Base-by-base conservation (phyloP, 2,797 vertebrate species). In the Acrossocheilus fasciatus region DNA sequence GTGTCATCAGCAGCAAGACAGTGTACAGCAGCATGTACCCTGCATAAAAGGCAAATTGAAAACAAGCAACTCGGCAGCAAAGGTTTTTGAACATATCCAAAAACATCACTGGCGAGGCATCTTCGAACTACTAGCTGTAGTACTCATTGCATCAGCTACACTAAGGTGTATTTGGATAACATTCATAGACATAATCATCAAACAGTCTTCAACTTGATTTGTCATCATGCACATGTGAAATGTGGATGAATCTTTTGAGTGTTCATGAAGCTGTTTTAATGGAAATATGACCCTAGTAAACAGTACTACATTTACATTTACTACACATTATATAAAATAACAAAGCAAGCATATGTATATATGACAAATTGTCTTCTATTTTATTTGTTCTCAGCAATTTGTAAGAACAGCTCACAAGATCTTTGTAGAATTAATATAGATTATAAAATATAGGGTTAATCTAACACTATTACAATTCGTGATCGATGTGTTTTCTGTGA, bases 31-130 rank as follows among this genome's bases (percentile, higher is more conserved):
- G 84, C 78, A 84, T 57, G 30, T 45, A 87, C 62, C 64, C 82
- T 83, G 84, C 84, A 81, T 76, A 36, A 36, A 86, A 78, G 78
- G 81, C 75, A 74, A 78, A 91, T 50, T 68, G 41, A 86, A 82
- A 86, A 70, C 70, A 90, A 93, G 91, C 91, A 91, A 90, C 88
- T 91, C 92, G 93, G 94, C 94, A 95, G 94, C 94, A 39, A 81
- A 88, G 74, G 86, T 81, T 83, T 83, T 91, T 92, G 86, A 89
- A 89, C 88, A 80, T 83, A 88, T 88, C 34, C 57, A 82, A 66
- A 77, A 54, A 69, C 23, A 68, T 41, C 73, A 75, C 52, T 86
- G 76, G 85, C 80, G 83, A 57, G 18, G 43, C 68, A 50, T 70
- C 34, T 85, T 70, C 36, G 2, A 79, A 79, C 50, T 84, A 26